These are phyloP conservation scores for Drosophila mimetica DNA, from an alignment of 2,888 invertebrate genomes.

Conservation along the genomic window DNA sequence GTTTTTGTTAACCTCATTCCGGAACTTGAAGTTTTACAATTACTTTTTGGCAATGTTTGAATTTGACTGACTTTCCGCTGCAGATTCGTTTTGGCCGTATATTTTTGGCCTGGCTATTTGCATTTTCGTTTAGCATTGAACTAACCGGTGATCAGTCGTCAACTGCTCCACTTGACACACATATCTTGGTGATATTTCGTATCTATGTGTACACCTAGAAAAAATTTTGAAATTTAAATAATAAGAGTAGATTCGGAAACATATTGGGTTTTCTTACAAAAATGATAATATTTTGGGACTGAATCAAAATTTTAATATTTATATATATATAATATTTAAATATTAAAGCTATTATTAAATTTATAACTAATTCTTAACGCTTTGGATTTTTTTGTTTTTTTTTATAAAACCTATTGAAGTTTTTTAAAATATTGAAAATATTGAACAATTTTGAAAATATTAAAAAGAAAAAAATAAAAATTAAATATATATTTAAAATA, in stretches of 20 bases:
- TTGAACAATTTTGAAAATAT: too few relatives aligned
- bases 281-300: background rate
- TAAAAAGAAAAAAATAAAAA: too few relatives aligned
- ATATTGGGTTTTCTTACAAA: background rate
- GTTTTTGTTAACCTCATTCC: too few relatives aligned
- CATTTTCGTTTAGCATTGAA: constrained; percentile 41
- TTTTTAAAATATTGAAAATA: too few relatives aligned
- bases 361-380: too few relatives aligned
- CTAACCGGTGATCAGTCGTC: constrained; percentile 24
- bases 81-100: constrained; percentile 21
- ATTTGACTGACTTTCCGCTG: constrained; percentile 9
- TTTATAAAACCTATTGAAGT: too few relatives aligned
- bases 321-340: too few relatives aligned
- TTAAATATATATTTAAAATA: too few relatives aligned
- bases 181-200: background rate
- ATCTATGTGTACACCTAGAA: background rate
- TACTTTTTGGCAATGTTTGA: constrained; percentile 7
- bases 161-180: constrained; percentile 43
- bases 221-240: background rate
- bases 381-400: too few relatives aligned
- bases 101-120: constrained; percentile 27
- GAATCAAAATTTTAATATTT: too few relatives aligned
- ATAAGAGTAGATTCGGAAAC: too few relatives aligned
- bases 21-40: constrained; percentile 11
- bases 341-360: too few relatives aligned